Conservation (phyloP, 2,888 invertebrate genomes). For the Neocrepidodera transversa region DNA sequence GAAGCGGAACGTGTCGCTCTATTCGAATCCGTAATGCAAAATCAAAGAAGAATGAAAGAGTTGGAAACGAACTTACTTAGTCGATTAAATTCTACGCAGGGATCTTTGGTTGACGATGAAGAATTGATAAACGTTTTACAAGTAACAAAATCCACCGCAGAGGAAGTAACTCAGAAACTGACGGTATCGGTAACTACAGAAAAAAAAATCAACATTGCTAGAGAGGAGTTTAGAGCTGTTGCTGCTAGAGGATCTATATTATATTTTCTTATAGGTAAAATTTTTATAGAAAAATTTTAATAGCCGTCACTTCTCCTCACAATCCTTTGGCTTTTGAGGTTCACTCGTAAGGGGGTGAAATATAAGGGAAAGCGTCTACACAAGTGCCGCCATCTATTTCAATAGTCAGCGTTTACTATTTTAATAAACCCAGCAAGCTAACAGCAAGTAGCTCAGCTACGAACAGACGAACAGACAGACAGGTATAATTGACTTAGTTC, state of each 20-base stretch:
- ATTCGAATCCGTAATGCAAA: constrained; percentile 95
- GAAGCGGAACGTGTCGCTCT: constrained; percentile 93
- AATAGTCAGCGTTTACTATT: too few species aligned
- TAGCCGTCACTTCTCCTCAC: too few species aligned
- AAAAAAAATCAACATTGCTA: constrained; percentile 89
- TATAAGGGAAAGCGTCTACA: too few species aligned
- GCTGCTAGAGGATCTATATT: constrained; percentile 93
- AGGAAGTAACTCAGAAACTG: constrained; percentile 94
- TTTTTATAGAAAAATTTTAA: neutral
- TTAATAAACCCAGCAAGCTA: too few species aligned
- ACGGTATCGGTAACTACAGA: constrained; percentile 93
- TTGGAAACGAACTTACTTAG: constrained; percentile 90
- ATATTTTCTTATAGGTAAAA: constrained; percentile 80
- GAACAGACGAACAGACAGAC: too few species aligned
- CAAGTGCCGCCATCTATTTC: too few species aligned
- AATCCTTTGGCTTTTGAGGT: too few species aligned
- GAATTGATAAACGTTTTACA: constrained; percentile 89
- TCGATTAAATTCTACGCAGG: constrained; percentile 91
- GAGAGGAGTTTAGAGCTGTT: constrained; percentile 95
- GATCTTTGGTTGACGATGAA: constrained; percentile 95
- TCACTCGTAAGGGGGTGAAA: too few species aligned
- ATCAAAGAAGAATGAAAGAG: constrained; percentile 95
- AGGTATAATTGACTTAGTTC: too few species aligned
- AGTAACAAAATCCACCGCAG: constrained; percentile 82
- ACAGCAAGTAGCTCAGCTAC: too few species aligned